phyloP scores from a whole-genome alignment of 2,113 vertebrate species.

The Myodes glareolus region DNA sequence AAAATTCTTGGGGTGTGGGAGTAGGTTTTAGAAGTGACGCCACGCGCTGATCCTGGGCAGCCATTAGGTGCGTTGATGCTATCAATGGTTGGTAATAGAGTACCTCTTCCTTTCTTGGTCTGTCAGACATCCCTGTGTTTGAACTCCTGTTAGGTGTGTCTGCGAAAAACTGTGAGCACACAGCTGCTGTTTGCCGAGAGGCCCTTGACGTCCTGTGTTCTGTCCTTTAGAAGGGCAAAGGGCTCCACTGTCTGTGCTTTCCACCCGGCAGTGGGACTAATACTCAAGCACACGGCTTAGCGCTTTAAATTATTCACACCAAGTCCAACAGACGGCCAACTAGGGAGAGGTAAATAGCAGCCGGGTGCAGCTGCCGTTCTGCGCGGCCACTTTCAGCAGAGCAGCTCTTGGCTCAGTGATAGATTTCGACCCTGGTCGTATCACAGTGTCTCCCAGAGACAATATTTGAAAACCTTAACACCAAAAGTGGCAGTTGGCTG shows the following conservation, averaged over 20 bases:
- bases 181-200: neutral
- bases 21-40: neutral
- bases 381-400: neutral
- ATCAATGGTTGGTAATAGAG: neutral
- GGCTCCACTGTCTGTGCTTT: neutral
- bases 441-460: conserved; percentile 22
- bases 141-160: neutral
- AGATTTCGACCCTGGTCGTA: conserved; percentile 56
- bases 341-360: conserved; percentile 54
- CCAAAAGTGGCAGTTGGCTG: conserved; percentile 1
- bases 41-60: neutral
- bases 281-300: conserved; percentile 24
- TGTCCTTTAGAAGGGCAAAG: neutral
- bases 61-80: neutral
- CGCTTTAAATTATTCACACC: conserved; percentile 58
- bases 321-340: conserved; percentile 18
- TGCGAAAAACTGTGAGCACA: neutral
- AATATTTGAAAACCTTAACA: conserved; percentile 58
- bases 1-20: neutral
- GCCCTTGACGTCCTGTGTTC: neutral
- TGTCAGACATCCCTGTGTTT: conserved; percentile 21
- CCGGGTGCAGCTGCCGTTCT: neutral
- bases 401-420: conserved; percentile 38
- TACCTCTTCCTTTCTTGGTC: neutral
- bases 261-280: neutral